phyloP scores from a whole-genome alignment of 1,140 invertebrate species.

The Heliconius nattereri region DNA sequence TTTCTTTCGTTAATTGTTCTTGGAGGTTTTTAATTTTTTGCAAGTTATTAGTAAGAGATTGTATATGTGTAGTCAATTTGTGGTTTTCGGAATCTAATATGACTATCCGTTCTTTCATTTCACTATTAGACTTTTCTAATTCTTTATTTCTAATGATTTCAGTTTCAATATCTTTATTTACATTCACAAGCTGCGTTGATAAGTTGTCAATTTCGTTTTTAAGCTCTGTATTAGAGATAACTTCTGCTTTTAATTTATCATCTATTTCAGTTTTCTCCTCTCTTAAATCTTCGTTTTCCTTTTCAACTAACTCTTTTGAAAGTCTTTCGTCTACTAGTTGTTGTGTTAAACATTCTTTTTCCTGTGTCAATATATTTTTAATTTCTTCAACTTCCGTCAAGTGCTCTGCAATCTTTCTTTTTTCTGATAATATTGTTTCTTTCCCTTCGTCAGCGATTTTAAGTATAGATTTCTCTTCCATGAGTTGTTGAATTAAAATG shows the following conservation, averaged over 20 bases:
- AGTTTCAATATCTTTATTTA: slow-evolving; percentile 21
- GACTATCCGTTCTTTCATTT: slow-evolving; percentile 14
- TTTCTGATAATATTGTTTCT: slow-evolving; percentile 36
- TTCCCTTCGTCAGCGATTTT: slow-evolving; percentile 45
- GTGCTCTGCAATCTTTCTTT: slow-evolving; percentile 34
- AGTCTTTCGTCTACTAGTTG: slow-evolving; percentile 48
- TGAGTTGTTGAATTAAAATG: slow-evolving; percentile 44
- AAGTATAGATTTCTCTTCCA: slow-evolving; percentile 44
- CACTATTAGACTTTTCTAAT: slow-evolving; percentile 28
- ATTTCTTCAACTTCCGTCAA: slow-evolving; percentile 29
- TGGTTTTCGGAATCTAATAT: slow-evolving; percentile 20
- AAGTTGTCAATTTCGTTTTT: slow-evolving; percentile 31
- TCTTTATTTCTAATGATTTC: slow-evolving; percentile 23
- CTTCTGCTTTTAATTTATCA: slow-evolving; percentile 33
- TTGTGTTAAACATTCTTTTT: slow-evolving; percentile 50
- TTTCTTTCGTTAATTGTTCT: slow-evolving; percentile 40
- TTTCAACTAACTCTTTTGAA: slow-evolving; percentile 40
- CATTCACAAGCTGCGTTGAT: slow-evolving; percentile 22
- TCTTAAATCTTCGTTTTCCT: slow-evolving; percentile 37
- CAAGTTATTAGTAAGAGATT: slow-evolving; percentile 10
- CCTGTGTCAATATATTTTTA: slow-evolving; percentile 37
- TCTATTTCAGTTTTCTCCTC: slow-evolving; percentile 35
- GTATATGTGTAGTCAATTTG: neutral
- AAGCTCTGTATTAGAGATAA: slow-evolving; percentile 24
- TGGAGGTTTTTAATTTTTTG: neutral